phyloP scores from a whole-genome alignment of 1,140 invertebrate genomes.

The Halictus rubicundus region DNA sequence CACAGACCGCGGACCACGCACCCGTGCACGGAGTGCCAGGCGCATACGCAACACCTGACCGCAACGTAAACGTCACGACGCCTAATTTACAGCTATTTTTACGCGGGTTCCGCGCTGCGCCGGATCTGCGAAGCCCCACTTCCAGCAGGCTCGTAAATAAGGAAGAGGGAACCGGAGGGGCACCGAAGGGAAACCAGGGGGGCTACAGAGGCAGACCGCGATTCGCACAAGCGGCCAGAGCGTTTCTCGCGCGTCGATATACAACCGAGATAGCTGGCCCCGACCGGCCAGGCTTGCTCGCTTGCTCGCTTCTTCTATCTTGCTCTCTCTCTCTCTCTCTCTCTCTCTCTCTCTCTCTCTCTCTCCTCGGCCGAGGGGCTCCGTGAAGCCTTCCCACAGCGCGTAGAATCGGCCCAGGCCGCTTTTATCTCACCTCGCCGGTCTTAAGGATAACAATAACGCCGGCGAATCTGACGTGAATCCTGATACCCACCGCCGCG shows the following conservation, averaged over 20 bases:
- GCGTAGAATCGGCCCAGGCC: background rate
- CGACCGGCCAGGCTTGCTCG: background rate
- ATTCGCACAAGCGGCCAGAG: background rate
- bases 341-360: too few species aligned
- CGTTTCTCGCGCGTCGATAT: slow-evolving; percentile 1
- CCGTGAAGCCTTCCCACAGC: slow-evolving; percentile 1
- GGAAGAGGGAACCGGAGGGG: background rate
- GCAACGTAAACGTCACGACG: slow-evolving; percentile 1
- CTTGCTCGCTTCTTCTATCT: background rate
- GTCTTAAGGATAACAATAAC: slow-evolving; percentile 3
- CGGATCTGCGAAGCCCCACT: background rate
- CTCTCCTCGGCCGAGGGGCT: too few species aligned
- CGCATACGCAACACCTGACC: background rate
- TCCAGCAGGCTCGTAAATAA: slow-evolving; percentile 1
- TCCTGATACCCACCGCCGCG: background rate
- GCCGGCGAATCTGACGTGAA: background rate
- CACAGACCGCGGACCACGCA: background rate
- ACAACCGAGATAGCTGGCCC: background rate
- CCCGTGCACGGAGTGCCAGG: background rate
- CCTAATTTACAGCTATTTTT: slow-evolving; percentile 6
- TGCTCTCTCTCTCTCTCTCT: background rate
- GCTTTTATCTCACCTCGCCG: background rate
- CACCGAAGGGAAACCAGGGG: background rate
- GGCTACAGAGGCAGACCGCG: background rate
- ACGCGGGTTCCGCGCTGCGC: background rate